Evolutionary conservation across 2,113 vertebrate species (phyloP), one percentile per base, ranked within the genome.

Genomic region (Platichthys stellatus): DNA sequence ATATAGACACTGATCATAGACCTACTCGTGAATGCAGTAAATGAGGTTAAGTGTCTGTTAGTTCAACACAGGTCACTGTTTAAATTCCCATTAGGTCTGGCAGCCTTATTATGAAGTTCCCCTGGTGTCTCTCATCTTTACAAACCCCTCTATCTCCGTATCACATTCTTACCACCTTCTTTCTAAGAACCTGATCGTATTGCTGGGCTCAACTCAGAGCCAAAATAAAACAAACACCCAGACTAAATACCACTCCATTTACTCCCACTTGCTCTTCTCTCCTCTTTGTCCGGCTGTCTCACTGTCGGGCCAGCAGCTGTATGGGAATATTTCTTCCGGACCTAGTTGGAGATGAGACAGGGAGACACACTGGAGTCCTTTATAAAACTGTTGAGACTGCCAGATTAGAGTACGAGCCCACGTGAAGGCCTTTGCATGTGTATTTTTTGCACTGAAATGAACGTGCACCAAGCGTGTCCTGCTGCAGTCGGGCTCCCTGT

Each of bases 161-260:
- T 54, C 18, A 6, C 31, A 1, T 13, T 38, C 38, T 43, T 47
- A 69, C 40, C 20, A 61, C 49, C 62, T 21, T 18, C 26, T 49
- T 40, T 78, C 47, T 68, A 57, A 68, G 74, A 77, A 78, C 45
- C 65, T 61, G 10, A 63, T 24, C 7, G 47, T 5, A 17, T 6
- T 24, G 21, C 43, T n/a, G 69, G 12, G 73, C 53, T 69, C 5
- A 1, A 9, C 64, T 63, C 60, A 43, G 10, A 72, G 74, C 57
- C 63, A 67, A 57, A 20, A 1, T 23, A 43, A 65, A 78, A 69
- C 70, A 88, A 83, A 88, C 80, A 84, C 17, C 26, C 58, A 26
- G 59, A 69, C 77, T 81, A 69, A 84, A 86, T 63, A 81, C 72
- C 62, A 63, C 63, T 80, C 65, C 62, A 67, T 4, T 53, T 54